phyloP scores from a whole-genome alignment of 2,888 invertebrate genomes.

The Ligdia adustata region DNA sequence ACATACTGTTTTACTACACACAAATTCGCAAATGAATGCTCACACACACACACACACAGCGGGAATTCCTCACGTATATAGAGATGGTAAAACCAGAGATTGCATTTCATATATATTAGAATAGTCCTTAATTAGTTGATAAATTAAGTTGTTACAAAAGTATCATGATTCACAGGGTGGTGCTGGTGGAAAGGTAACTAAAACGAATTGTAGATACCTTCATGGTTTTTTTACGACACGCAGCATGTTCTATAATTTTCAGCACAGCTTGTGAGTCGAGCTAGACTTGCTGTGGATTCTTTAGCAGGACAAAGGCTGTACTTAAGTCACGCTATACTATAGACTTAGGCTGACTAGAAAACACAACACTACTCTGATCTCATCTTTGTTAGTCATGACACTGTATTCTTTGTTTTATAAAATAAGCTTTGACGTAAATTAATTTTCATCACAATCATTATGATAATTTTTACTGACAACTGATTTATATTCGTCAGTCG shows the following conservation, averaged over 20 bases:
- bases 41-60: slow-evolving; percentile 15
- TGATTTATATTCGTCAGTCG: too few relatives aligned
- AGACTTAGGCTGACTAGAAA: slow-evolving; percentile 1
- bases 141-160: slow-evolving; percentile 44
- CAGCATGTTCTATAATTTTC: slow-evolving; percentile 60
- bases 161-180: slow-evolving; percentile 76
- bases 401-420: too few relatives aligned
- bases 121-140: not conserved
- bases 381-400: slow-evolving; percentile 2
- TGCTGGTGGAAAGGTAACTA: slow-evolving; percentile 78
- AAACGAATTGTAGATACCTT: slow-evolving; percentile 40
- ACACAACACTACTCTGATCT: slow-evolving; percentile 2
- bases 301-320: slow-evolving; percentile 9
- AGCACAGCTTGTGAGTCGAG: slow-evolving; percentile 55
- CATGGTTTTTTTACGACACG: slow-evolving; percentile 57
- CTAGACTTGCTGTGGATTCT: slow-evolving; percentile 49
- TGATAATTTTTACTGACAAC: too few relatives aligned
- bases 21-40: not conserved
- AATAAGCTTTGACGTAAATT: too few relatives aligned
- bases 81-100: too few relatives aligned
- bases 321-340: slow-evolving; percentile 1
- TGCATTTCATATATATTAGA: too few relatives aligned
- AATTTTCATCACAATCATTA: not conserved
- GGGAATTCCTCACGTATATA: too few relatives aligned
- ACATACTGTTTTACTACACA: slow-evolving; percentile 13